Percentiles rank a stretch among this genome's conserved stretches.
phyloP scores from a whole-genome alignment of 2,113 vertebrate genomes.

The Zeus faber region DNA sequence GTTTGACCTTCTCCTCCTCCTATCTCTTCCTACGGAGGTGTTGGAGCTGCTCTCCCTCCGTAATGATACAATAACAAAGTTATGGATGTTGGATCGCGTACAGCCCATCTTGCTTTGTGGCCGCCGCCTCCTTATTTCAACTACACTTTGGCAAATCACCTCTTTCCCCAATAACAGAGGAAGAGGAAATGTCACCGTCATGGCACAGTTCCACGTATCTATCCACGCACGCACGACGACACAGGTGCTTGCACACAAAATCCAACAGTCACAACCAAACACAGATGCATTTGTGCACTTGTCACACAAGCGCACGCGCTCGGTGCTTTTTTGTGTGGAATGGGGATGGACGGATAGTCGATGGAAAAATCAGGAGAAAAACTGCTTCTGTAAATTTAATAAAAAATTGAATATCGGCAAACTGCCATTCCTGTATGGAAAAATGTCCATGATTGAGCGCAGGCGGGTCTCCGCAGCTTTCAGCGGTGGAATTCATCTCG shows the following conservation, averaged over 20 bases:
- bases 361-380: neutral
- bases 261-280: neutral
- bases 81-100: no score
- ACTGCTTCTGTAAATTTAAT: conserved; percentile 23
- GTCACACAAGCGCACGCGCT: neutral
- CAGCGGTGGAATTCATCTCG: neutral
- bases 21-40: no score
- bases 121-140: no score
- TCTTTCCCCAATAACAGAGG: no score
- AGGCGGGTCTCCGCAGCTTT: neutral
- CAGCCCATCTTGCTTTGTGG: no score
- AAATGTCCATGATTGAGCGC: conserved; percentile 1
- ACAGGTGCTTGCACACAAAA: neutral
- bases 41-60: no score
- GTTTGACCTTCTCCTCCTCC: no score
- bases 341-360: conserved; percentile 18
- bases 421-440: conserved; percentile 9
- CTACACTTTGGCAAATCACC: no score
- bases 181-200: no score
- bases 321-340: conserved; percentile 2
- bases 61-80: no score
- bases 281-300: neutral
- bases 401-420: conserved; percentile 15
- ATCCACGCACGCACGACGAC: conserved; percentile 13
- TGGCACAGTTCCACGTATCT: neutral